phyloP scores from a whole-genome alignment of 2,113 vertebrate species.

The Hippolais icterina region DNA sequence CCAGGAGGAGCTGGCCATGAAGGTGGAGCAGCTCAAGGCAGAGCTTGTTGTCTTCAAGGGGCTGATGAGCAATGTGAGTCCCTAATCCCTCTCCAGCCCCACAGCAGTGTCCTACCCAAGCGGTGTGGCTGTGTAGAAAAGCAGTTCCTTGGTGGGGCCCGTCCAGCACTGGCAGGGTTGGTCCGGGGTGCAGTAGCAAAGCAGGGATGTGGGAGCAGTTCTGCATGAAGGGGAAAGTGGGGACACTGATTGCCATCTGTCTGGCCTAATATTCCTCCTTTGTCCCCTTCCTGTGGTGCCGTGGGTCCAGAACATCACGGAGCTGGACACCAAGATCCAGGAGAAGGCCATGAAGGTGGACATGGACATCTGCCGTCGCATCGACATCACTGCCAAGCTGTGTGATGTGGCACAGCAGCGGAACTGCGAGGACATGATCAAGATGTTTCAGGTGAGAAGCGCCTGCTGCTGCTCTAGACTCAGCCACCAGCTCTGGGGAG shows the following conservation, averaged over 20 bases:
- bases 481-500: neutral
- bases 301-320: conserved; percentile 84
- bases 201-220: neutral
- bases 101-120: neutral
- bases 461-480: neutral
- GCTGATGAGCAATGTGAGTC: conserved; percentile 96
- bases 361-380: conserved; percentile 98
- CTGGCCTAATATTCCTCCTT: neutral
- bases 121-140: neutral
- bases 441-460: conserved; percentile 90
- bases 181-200: fast-evolving
- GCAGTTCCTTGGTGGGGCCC: neutral
- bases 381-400: conserved; percentile 95
- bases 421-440: conserved; percentile 95
- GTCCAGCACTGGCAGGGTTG: neutral
- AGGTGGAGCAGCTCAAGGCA: conserved; percentile 93
- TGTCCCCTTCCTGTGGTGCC: fast-evolving
- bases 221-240: fast-evolving
- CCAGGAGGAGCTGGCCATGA: conserved; percentile 91
- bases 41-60: conserved; percentile 97
- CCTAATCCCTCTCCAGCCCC: fast-evolving
- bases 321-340: conserved; percentile 97
- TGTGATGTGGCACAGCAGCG: conserved; percentile 97
- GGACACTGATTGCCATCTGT: neutral
- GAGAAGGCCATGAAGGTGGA: conserved; percentile 99